phyloP scores from a whole-genome alignment of 2,888 invertebrate genomes.

The Andrena haemorrhoa region DNA sequence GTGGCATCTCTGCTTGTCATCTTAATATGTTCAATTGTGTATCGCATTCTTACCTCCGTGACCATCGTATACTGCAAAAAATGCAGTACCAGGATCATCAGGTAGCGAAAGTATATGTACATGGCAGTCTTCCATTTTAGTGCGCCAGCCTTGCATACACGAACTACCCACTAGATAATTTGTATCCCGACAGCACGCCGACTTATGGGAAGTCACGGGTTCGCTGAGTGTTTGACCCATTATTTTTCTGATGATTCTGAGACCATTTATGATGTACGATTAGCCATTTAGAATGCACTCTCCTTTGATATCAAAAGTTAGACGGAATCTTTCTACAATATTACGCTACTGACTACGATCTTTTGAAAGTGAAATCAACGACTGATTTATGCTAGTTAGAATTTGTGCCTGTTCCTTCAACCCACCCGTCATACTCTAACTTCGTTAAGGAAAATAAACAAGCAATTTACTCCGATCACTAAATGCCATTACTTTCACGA shows the following conservation, averaged over 20 bases:
- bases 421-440: not conserved
- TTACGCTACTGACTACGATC: not conserved
- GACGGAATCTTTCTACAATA: not conserved
- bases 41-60: conserved; percentile 90
- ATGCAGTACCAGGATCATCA: conserved; percentile 96
- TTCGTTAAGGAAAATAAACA: not conserved
- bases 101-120: conserved; percentile 97
- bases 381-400: not conserved
- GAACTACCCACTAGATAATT: conserved; percentile 95
- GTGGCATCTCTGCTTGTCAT: not conserved
- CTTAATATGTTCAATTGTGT: not conserved
- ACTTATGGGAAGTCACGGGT: conserved; percentile 96
- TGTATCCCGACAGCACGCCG: conserved; percentile 91
- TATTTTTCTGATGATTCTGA: conserved; percentile 42
- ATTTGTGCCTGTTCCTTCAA: not conserved
- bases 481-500: conserved; percentile 1
- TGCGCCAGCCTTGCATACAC: conserved; percentile 99
- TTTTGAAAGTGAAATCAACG: not conserved
- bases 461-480: not conserved
- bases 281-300: not conserved
- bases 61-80: conserved; percentile 98
- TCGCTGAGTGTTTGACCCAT: conserved; percentile 99
- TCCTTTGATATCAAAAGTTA: not conserved
- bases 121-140: conserved; percentile 99
- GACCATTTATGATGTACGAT: conserved; percentile 8